These are phyloP conservation scores for Cyclopterus lumpus DNA, from an alignment of 2,797 vertebrate species.

Conservation along the genomic window DNA sequence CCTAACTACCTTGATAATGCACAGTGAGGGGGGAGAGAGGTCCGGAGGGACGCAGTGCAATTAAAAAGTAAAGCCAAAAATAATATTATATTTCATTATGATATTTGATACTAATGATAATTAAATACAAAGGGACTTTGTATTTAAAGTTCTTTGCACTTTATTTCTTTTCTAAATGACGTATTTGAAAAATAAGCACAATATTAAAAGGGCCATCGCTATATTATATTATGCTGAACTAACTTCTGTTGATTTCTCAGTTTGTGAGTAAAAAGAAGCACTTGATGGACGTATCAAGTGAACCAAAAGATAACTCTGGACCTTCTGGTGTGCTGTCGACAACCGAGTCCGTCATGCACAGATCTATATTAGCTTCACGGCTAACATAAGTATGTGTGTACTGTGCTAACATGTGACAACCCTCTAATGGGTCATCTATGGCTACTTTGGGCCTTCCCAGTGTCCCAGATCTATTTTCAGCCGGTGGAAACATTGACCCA, in stretches of 20 bases:
- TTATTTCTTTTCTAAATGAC: neutral
- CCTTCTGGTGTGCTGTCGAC: neutral
- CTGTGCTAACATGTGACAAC: neutral
- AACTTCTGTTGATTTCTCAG: neutral
- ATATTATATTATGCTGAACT: neutral
- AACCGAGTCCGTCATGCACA: neutral
- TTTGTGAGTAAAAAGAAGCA: neutral
- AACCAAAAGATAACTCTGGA: neutral
- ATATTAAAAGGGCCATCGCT: neutral
- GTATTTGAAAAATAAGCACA: neutral
- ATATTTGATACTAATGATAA: neutral
- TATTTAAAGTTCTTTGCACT: neutral
- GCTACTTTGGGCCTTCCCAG: neutral
- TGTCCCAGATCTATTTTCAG: neutral
- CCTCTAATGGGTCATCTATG: neutral
- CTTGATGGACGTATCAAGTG: neutral
- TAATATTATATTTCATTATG: neutral
- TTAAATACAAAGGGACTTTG: neutral
- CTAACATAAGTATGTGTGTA: neutral
- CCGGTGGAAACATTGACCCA: neutral
- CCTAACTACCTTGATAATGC: neutral
- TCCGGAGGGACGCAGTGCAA: too few relatives aligned
- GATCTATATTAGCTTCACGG: neutral
- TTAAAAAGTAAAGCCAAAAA: too few relatives aligned
- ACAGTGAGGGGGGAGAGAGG: neutral